Evolutionary conservation across 2,888 invertebrate genomes (phyloP), one percentile per base, ranked within the genome.

Genomic region (Mesopsocus fuscifrons): DNA sequence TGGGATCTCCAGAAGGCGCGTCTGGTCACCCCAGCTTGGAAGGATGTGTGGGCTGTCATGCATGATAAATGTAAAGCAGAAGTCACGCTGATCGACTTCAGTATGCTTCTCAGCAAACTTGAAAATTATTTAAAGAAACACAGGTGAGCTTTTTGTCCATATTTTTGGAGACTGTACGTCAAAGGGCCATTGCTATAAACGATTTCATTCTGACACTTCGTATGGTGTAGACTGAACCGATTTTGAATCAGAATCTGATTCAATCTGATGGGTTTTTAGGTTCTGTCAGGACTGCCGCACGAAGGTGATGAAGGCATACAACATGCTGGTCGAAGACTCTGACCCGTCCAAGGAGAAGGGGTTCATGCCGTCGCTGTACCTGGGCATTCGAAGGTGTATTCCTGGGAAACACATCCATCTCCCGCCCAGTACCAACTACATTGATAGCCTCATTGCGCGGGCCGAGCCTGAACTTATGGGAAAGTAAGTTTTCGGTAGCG

Each of bases 251-350:
- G 16, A 34, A 50, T 45, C 40, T 48, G 32, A n/a, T 34, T 4
- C 26, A 11, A 11, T 26, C 13, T 30, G 3, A 34, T 26, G 18
- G 11, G 23, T 31, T 50, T 52, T 2, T 49, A 71, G 71, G 51
- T 92, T 92, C 63, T 92, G 92, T 58, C 77, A 80, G 2, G 92
- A 92, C 58, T 92, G 92, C 59, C 80, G 88, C 52, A 83, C 87
- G 49, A 92, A 91, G 70, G 89, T 92, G 47, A 59, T 73, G 51
- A 68, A 74, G 57, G 92, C 92, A 43, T 91, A 87, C 62, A 78
- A 80, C 54, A 69, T 92, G 52, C 66, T 94, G 56, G 79, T 88
- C 20, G 85, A 80, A 59, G 84, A 84, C 55, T 72, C 73, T 34
- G 84, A 87, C 52, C 80, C 81, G 45, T 69, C 74, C 41, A 81